phyloP scores from a whole-genome alignment of 1,140 invertebrate species.

The Geopemphigus sp. region DNA sequence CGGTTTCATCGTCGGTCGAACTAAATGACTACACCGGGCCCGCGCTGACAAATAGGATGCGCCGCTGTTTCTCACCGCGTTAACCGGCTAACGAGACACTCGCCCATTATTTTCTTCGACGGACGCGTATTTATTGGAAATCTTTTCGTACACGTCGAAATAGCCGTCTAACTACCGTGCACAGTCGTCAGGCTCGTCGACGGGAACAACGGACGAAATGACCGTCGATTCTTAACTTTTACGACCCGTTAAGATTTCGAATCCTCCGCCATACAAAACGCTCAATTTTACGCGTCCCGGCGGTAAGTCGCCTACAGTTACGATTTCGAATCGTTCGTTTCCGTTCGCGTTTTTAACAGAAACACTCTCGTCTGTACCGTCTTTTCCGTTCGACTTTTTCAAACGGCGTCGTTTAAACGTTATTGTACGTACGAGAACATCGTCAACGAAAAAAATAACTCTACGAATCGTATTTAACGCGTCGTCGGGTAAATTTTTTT shows the following conservation, averaged over 20 bases:
- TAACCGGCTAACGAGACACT: background rate
- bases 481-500: too few relatives aligned
- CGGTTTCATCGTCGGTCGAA: background rate
- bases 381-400: too few relatives aligned
- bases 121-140: slow-evolving; percentile 2
- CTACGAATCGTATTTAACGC: too few relatives aligned
- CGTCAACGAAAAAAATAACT: too few relatives aligned
- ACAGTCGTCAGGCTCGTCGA: background rate
- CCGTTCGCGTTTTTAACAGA: too few relatives aligned
- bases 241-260: background rate
- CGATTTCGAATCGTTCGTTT: too few relatives aligned
- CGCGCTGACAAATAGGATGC: slow-evolving; percentile 17
- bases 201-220: slow-evolving; percentile 1
- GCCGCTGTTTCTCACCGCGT: background rate
- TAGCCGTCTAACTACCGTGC: background rate
- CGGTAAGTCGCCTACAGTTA: too few relatives aligned
- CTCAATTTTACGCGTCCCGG: too few relatives aligned
- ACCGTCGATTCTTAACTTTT: background rate
- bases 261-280: too few relatives aligned
- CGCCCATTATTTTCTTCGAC: slow-evolving; percentile 10
- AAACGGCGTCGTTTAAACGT: too few relatives aligned
- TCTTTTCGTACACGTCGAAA: slow-evolving; percentile 37
- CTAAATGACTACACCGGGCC: background rate
- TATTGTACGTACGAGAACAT: too few relatives aligned
- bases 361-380: too few relatives aligned